Evolutionary conservation across 2,113 vertebrate genomes (phyloP).

Genomic region (Cygnus buccinator): DNA sequence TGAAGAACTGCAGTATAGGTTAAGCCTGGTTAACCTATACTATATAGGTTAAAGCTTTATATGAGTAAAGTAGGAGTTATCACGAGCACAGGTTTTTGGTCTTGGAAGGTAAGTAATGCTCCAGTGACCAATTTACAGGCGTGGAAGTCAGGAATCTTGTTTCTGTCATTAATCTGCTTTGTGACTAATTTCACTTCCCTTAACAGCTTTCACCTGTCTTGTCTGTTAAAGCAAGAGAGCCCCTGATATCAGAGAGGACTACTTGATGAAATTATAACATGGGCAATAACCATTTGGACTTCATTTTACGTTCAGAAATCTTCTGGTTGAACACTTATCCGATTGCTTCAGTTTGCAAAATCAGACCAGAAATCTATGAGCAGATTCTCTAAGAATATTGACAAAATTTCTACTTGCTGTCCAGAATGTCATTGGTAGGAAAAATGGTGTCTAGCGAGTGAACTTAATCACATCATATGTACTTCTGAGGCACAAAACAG

Average conservation of each 20-base stretch:
- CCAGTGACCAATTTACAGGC: neutral
- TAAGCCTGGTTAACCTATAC: neutral
- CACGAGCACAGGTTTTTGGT: neutral
- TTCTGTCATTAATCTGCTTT: neutral
- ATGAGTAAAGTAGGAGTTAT: neutral
- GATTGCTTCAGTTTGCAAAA: neutral
- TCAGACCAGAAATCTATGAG: neutral
- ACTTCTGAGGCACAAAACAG: neutral
- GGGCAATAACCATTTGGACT: neutral
- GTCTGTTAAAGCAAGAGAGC: neutral
- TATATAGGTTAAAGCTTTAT: neutral
- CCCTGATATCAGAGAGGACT: accelerated
- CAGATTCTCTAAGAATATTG: neutral
- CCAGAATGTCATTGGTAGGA: neutral
- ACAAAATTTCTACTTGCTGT: neutral
- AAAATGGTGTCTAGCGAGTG: neutral
- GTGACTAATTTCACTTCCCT: neutral
- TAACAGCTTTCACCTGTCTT: neutral
- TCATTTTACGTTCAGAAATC: neutral
- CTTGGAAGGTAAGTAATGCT: neutral
- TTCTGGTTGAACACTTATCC: neutral
- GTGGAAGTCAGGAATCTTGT: neutral
- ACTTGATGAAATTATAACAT: neutral
- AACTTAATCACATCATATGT: neutral
- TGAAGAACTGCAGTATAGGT: neutral